phyloP scores from a whole-genome alignment of 2,113 vertebrate genomes.

The Caloenas nicobarica region DNA sequence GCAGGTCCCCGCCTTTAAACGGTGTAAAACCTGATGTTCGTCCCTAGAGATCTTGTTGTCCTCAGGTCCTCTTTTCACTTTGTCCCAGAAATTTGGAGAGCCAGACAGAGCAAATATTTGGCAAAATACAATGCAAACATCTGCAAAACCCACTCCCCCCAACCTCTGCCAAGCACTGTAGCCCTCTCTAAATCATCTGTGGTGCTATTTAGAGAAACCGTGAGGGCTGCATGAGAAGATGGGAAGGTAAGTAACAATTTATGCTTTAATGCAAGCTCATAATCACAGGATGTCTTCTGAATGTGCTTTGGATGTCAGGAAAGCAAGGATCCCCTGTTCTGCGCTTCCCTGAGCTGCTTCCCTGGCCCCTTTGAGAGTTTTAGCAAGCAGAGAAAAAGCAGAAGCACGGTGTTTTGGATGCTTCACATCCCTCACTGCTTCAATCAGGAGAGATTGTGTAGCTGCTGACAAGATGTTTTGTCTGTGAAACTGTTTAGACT shows the following conservation, averaged over 20 bases:
- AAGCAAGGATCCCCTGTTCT: neutral
- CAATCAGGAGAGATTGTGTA: neutral
- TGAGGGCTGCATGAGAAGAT: neutral
- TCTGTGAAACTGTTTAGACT: slow-evolving; percentile 64
- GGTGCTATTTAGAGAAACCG: neutral
- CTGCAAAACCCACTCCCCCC: neutral
- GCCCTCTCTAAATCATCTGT: neutral
- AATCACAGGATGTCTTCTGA: neutral
- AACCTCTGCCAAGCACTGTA: neutral
- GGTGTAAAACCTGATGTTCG: neutral
- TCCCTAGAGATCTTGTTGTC: neutral
- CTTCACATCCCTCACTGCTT: slow-evolving; percentile 14
- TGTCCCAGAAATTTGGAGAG: neutral
- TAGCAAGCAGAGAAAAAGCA: neutral
- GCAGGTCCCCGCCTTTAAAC: neutral
- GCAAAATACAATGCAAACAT: neutral
- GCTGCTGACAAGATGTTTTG: slow-evolving; percentile 48
- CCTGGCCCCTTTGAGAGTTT: neutral
- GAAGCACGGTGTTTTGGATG: neutral
- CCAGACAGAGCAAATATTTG: neutral
- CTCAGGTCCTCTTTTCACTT: neutral
- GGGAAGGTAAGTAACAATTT: neutral
- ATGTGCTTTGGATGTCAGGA: neutral
- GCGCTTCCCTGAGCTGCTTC: neutral
- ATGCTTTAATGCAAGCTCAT: neutral